These are phyloP conservation scores for Aegotheles bennettii DNA, from an alignment of 2,113 vertebrate genomes.

Conservation along the genomic window DNA sequence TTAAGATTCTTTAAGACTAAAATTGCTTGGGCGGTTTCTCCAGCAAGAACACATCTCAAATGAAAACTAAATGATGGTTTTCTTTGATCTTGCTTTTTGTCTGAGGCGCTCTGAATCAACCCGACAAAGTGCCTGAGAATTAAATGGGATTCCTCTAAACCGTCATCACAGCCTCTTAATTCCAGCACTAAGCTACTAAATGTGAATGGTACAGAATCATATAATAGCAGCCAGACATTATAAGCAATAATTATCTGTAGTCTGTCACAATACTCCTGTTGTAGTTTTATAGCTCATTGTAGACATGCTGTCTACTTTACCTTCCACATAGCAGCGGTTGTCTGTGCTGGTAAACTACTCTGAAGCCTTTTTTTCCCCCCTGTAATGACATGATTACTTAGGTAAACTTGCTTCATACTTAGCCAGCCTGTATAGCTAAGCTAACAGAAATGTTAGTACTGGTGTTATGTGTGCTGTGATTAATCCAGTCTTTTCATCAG, in stretches of 20 bases:
- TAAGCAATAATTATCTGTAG: slow-evolving; percentile 12
- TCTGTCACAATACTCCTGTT: background rate
- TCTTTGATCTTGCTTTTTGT: background rate
- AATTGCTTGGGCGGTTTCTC: background rate
- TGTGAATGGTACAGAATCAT: background rate
- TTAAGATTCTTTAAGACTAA: background rate
- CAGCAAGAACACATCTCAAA: background rate
- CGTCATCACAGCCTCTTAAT: background rate
- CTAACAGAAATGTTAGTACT: slow-evolving; percentile 12
- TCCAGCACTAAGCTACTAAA: background rate
- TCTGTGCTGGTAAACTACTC: background rate
- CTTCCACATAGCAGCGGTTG: background rate
- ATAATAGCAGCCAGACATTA: background rate
- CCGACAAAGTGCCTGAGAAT: background rate
- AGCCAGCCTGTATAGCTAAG: background rate
- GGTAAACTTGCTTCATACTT: background rate
- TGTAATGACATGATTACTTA: background rate
- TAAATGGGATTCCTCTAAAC: slow-evolving; percentile 1
- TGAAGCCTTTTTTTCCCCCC: background rate
- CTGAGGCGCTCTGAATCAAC: background rate
- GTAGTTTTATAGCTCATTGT: slow-evolving; percentile 6
- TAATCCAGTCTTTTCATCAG: background rate
- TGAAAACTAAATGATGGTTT: background rate
- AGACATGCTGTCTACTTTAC: slow-evolving; percentile 1
- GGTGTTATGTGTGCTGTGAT: slow-evolving; percentile 17